Conservation (phyloP, 2,113 vertebrate species). For the Hiodon tergisus region DNA sequence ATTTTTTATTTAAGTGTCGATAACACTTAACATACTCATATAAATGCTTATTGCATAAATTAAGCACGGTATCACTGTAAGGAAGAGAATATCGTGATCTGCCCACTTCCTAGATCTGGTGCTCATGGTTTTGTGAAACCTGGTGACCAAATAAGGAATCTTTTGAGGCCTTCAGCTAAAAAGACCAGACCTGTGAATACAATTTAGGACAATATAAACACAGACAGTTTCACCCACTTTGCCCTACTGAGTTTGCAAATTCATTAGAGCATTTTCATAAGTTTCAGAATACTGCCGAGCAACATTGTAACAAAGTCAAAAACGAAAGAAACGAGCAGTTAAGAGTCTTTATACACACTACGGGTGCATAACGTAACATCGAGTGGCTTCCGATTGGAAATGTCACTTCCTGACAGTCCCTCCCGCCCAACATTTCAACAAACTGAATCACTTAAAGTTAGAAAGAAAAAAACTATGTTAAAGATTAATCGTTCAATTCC, state of each 20-base stretch:
- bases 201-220: neutral
- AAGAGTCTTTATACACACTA: neutral
- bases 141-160: slow-evolving; percentile 34
- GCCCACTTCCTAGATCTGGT: slow-evolving; percentile 26
- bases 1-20: too few relatives aligned
- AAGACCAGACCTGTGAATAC: neutral
- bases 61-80: neutral
- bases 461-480: neutral
- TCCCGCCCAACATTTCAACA: neutral
- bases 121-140: slow-evolving; percentile 11
- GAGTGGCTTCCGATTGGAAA: neutral
- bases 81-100: slow-evolving; percentile 18
- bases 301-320: neutral
- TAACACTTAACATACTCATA: too few relatives aligned
- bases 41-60: neutral
- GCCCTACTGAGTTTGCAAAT: neutral
- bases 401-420: neutral
- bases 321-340: too few relatives aligned
- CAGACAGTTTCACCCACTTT: neutral
- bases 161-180: neutral
- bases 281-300: too few relatives aligned
- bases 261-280: neutral
- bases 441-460: neutral
- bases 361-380: neutral
- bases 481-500: too few relatives aligned